phyloP scores from a whole-genome alignment of 2,888 invertebrate genomes.

The Aspidiotus destructor region DNA sequence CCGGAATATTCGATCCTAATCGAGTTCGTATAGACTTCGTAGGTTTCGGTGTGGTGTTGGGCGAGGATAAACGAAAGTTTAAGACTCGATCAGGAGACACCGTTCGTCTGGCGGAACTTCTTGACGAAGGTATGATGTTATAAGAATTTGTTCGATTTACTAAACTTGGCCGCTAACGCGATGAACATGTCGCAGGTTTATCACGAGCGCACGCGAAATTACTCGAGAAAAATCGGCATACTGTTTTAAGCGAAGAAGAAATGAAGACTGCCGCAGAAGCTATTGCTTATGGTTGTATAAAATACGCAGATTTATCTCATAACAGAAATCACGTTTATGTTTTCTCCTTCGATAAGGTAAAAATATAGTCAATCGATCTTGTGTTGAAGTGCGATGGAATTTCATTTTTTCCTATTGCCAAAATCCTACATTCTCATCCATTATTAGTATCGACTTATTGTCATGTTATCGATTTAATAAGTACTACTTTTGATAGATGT shows the following conservation, averaged over 20 bases:
- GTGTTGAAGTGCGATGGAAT: neutral
- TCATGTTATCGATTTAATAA: too few species aligned
- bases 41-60: slow-evolving; percentile 91
- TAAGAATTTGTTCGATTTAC: neutral
- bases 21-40: slow-evolving; percentile 75
- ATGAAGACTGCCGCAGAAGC: slow-evolving; percentile 74
- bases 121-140: slow-evolving; percentile 65
- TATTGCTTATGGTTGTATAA: slow-evolving; percentile 95
- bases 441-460: too few species aligned
- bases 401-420: too few species aligned
- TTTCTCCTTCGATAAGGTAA: slow-evolving; percentile 86
- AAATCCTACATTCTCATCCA: too few species aligned
- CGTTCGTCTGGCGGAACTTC: slow-evolving; percentile 70
- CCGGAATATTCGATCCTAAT: slow-evolving; percentile 59
- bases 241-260: slow-evolving; percentile 70
- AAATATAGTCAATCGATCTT: neutral
- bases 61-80: slow-evolving; percentile 98
- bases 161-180: too few species aligned
- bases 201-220: slow-evolving; percentile 72
- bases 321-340: slow-evolving; percentile 89
- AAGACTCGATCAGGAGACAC: slow-evolving; percentile 97
- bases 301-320: slow-evolving; percentile 92
- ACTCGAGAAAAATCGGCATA: slow-evolving; percentile 74
- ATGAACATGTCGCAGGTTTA: slow-evolving; percentile 45
- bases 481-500: slow-evolving; percentile 53